A percentile compares a stretch with the other conserved stretches of the same genome.
Conservation (phyloP, 2,888 invertebrate genomes). For the Drosophila siamana region DNA sequence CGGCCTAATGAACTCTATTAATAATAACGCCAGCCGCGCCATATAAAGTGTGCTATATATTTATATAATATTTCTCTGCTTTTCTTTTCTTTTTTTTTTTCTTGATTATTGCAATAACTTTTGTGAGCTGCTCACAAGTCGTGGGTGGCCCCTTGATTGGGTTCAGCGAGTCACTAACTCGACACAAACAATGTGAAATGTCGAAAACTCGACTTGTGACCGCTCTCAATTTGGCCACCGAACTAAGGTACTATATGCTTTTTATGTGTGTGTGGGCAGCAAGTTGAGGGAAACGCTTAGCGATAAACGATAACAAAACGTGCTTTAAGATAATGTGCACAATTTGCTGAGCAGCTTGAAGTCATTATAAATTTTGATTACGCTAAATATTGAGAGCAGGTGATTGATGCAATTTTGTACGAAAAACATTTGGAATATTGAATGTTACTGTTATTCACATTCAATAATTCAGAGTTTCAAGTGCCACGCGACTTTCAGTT, state of each 20-base stretch:
- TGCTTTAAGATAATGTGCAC: not conserved
- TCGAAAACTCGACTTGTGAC: too few species aligned
- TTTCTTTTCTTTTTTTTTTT: constrained; percentile 15
- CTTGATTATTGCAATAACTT: constrained; percentile 58
- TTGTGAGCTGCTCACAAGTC: constrained; percentile 3
- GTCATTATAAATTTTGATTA: too few species aligned
- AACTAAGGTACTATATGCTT: too few species aligned
- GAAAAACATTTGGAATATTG: too few species aligned
- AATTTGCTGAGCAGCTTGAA: too few species aligned
- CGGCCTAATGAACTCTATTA: constrained; percentile 67
- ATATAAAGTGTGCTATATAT: constrained; percentile 44
- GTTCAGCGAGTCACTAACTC: constrained; percentile 23
- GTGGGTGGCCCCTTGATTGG: constrained; percentile 50
- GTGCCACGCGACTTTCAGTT: too few species aligned
- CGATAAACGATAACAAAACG: constrained; percentile 30
- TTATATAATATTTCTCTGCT: constrained; percentile 3
- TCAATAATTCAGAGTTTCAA: too few species aligned
- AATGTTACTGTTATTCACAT: too few species aligned
- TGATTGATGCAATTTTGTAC: too few species aligned
- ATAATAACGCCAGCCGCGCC: constrained; percentile 43
- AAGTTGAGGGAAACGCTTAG: constrained; percentile 8
- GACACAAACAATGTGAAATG: too few species aligned
- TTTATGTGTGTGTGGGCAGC: constrained; percentile 13
- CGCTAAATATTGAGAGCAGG: too few species aligned
- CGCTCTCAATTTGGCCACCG: constrained; percentile 11